Conservation (phyloP, 1,140 invertebrate genomes). For the Oscheius sp. region DNA sequence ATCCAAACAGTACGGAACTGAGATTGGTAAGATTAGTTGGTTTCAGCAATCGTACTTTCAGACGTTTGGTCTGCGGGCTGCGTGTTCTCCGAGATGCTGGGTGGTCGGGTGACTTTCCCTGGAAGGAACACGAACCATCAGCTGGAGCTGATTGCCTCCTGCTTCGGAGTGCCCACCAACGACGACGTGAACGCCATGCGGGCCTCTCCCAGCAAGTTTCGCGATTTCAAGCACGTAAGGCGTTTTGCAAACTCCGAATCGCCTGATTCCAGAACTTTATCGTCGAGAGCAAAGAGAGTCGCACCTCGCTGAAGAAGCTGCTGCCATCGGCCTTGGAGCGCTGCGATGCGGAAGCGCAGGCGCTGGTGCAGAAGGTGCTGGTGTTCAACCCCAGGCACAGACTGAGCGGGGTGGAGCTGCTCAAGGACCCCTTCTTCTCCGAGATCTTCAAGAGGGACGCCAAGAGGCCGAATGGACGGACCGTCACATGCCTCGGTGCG, state of each 20-base stretch:
- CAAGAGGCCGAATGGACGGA: not conserved
- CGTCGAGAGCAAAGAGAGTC: not conserved
- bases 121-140: slow-evolving; percentile 97
- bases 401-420: slow-evolving; percentile 21
- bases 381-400: slow-evolving; percentile 36
- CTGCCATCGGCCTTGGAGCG: slow-evolving; percentile 13
- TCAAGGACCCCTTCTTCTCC: slow-evolving; percentile 38
- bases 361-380: slow-evolving; percentile 33
- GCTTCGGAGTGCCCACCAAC: slow-evolving; percentile 87
- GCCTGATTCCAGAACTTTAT: not conserved
- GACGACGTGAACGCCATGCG: slow-evolving; percentile 39
- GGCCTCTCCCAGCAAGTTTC: slow-evolving; percentile 17
- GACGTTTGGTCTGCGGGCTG: slow-evolving; percentile 99
- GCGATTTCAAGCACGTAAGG: not conserved
- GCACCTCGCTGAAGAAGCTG: slow-evolving; percentile 14
- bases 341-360: slow-evolving; percentile 24
- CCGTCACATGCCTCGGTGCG: not conserved
- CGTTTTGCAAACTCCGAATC: not conserved
- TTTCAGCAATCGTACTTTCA: too few relatives aligned
- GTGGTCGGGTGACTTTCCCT: slow-evolving; percentile 95
- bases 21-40: too few relatives aligned
- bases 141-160: slow-evolving; percentile 95
- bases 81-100: slow-evolving; percentile 83
- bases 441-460: slow-evolving; percentile 25
- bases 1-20: slow-evolving; percentile 21